A percentile compares a stretch with the other conserved stretches of the same genome.
Conservation (phyloP, 2,113 vertebrate genomes). For the Agapornis roseicollis region DNA sequence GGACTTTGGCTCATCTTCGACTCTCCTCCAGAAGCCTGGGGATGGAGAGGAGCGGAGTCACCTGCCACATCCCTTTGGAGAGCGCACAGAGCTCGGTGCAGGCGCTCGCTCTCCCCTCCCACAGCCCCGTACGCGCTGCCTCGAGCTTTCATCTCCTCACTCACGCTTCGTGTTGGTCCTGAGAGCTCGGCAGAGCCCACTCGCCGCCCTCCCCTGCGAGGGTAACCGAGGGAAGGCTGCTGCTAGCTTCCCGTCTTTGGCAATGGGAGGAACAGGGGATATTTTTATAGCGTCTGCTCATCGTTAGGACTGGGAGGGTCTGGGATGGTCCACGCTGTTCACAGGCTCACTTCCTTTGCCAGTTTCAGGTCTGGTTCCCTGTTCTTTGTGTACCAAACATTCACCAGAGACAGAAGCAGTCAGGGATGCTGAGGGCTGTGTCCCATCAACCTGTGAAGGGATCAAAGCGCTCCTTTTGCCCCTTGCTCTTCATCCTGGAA, state of each 20-base stretch:
- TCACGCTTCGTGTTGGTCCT: slow-evolving; percentile 1
- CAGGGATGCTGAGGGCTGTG: slow-evolving; percentile 50
- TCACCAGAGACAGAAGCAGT: slow-evolving; percentile 50
- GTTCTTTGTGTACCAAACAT: not conserved
- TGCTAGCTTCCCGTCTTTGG: slow-evolving; percentile 8
- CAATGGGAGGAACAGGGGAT: not conserved
- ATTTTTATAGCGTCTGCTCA: not conserved
- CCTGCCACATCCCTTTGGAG: not conserved
- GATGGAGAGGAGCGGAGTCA: not conserved
- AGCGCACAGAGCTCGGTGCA: not conserved
- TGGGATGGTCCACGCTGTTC: not conserved
- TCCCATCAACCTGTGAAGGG: slow-evolving; percentile 31
- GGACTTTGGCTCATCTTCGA: not conserved
- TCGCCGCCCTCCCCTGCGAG: not conserved
- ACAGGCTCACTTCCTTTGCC: not conserved
- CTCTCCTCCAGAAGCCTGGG: not conserved
- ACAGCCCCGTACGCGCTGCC: not conserved
- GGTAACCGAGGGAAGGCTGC: slow-evolving; percentile 3
- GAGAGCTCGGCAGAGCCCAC: not conserved
- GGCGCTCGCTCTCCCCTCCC: not conserved
- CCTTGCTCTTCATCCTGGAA: slow-evolving; percentile 43
- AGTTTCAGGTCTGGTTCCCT: not conserved
- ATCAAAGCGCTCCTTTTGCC: slow-evolving; percentile 58
- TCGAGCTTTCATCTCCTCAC: rapidly evolving
- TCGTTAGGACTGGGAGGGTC: not conserved